These are phyloP conservation scores for Camponotus floridanus DNA, from an alignment of 1,140 invertebrate genomes.

Conservation along the genomic window DNA sequence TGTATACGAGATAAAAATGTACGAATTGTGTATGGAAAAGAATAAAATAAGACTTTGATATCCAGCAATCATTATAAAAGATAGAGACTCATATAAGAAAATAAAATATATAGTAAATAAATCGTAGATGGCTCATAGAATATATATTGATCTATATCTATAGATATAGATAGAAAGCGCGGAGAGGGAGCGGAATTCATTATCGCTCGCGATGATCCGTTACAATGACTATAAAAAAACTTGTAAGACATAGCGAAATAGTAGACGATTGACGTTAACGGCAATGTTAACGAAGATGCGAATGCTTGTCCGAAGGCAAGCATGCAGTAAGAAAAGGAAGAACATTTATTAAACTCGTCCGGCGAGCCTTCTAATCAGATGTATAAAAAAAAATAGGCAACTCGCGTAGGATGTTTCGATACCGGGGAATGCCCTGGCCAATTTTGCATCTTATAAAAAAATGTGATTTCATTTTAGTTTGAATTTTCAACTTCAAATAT, in stretches of 20 bases:
- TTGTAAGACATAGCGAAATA: not conserved
- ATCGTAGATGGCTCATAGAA: not conserved
- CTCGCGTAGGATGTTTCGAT: conserved; percentile 1
- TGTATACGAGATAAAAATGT: not conserved
- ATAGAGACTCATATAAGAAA: not conserved
- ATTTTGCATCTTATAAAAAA: not conserved
- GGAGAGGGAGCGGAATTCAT: conserved; percentile 25
- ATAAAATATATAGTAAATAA: not conserved
- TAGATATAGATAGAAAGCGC: not conserved
- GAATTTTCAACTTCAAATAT: not conserved
- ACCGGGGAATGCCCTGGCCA: not conserved
- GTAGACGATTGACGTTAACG: conserved; percentile 24
- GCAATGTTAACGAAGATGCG: conserved; percentile 22
- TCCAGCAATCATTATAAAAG: not conserved
- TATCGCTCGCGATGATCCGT: conserved; percentile 37
- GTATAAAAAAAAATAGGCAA: conserved; percentile 32
- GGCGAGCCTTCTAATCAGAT: conserved; percentile 10
- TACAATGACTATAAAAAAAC: conserved; percentile 23
- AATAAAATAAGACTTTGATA: not conserved
- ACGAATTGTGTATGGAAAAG: not conserved
- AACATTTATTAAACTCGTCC: conserved; percentile 37
- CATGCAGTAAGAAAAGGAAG: not conserved
- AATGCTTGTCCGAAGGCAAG: conserved; percentile 3
- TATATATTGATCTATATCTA: conserved; percentile 6
- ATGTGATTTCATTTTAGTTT: not conserved